phyloP scores from a whole-genome alignment of 2,888 invertebrate genomes.

The Scaptomyza reducta region DNA sequence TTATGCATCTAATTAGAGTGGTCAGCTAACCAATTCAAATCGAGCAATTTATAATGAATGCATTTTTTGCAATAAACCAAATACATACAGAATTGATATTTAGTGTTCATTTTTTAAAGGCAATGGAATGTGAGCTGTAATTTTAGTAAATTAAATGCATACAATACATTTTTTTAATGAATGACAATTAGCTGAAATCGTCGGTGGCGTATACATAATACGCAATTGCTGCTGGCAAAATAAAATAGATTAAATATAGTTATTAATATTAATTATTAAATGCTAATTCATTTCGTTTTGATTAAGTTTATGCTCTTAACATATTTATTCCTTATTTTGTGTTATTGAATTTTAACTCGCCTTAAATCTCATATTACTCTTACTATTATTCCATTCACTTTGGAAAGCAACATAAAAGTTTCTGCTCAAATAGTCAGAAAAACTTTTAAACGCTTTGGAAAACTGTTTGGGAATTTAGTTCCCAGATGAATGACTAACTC shows the following conservation, averaged over 20 bases:
- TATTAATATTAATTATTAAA: neutral
- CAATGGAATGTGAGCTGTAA: too few relatives aligned
- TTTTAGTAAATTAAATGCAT: too few relatives aligned
- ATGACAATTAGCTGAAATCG: constrained; percentile 15
- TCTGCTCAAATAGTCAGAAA: neutral
- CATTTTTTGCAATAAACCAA: neutral
- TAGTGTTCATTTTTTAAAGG: too few relatives aligned
- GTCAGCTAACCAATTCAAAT: constrained; percentile 9
- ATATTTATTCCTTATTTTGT: too few relatives aligned
- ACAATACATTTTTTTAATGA: too few relatives aligned
- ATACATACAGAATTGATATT: too few relatives aligned
- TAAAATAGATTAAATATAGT: constrained; percentile 26
- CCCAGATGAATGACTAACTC: constrained; percentile 7
- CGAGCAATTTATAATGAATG: too few relatives aligned
- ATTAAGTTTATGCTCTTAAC: too few relatives aligned
- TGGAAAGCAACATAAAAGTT: neutral
- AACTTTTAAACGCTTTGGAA: constrained; percentile 1
- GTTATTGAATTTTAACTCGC: neutral
- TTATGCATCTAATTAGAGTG: constrained; percentile 11
- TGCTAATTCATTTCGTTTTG: neutral
- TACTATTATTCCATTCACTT: neutral
- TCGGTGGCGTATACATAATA: constrained; percentile 49
- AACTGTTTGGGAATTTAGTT: constrained; percentile 6
- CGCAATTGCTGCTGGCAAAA: constrained; percentile 27
- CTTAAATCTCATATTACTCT: neutral